Evolutionary conservation across 2,797 vertebrate genomes (phyloP).

Genomic region (Enteromius radiatus): DNA sequence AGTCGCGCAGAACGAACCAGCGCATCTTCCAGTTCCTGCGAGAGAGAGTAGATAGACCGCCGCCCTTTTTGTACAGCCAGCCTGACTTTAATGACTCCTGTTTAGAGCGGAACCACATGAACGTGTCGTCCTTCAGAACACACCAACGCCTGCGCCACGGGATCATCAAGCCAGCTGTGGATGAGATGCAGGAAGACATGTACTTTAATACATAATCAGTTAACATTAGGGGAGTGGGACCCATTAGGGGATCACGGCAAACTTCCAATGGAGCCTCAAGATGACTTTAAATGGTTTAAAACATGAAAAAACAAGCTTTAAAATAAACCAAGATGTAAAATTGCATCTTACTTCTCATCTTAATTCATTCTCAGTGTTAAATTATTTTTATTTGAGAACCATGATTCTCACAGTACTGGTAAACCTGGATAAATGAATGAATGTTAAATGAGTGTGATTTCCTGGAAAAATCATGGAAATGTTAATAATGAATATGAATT

Average conservation of each 20-base stretch:
- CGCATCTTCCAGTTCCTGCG: slow-evolving; percentile 95
- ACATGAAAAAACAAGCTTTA: not conserved
- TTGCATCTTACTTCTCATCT: no score
- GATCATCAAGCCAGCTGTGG: slow-evolving; percentile 89
- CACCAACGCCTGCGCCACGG: slow-evolving; percentile 92
- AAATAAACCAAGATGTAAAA: no score
- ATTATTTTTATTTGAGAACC: not conserved
- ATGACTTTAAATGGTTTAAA: not conserved
- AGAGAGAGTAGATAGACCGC: slow-evolving; percentile 89
- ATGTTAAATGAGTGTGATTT: not conserved
- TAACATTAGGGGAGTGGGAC: not conserved
- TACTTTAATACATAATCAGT: not conserved
- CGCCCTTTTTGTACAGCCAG: slow-evolving; percentile 94
- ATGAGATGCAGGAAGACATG: not conserved
- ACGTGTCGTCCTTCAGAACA: slow-evolving; percentile 92
- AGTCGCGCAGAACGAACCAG: slow-evolving; percentile 92
- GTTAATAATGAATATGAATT: not conserved
- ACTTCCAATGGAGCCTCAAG: not conserved
- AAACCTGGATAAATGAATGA: not conserved
- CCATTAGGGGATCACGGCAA: not conserved
- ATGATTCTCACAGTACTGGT: not conserved
- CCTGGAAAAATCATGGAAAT: not conserved
- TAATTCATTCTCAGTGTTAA: no score
- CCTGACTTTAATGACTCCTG: slow-evolving; percentile 93
- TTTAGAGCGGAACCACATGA: slow-evolving; percentile 97